These are phyloP conservation scores for Galemys pyrenaicus DNA, from an alignment of 2,113 vertebrate genomes.

Conservation along the genomic window DNA sequence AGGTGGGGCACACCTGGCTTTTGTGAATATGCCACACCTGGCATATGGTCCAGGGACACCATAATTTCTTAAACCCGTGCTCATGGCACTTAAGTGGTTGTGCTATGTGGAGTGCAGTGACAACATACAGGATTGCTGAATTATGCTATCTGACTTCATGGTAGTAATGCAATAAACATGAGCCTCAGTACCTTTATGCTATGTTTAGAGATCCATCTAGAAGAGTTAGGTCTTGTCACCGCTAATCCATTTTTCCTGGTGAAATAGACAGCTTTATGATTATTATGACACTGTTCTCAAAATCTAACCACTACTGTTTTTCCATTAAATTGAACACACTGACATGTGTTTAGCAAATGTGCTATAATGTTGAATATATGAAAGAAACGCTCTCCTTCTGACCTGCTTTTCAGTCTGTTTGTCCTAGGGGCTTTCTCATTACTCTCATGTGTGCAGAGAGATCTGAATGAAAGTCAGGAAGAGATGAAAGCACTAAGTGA, in stretches of 20 bases:
- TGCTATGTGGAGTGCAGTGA: neutral
- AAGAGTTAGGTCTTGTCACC: slow-evolving; percentile 14
- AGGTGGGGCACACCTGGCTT: neutral
- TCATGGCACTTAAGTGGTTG: neutral
- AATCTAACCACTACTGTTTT: slow-evolving; percentile 40
- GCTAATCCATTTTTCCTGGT: slow-evolving; percentile 49
- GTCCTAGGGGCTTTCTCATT: neutral
- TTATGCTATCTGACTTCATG: neutral
- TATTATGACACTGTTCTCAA: slow-evolving; percentile 59
- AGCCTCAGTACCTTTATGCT: neutral
- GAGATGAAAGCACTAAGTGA: neutral
- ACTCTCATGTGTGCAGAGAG: neutral
- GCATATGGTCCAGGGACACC: neutral
- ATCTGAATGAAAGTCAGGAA: slow-evolving; percentile 33
- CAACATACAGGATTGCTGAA: neutral
- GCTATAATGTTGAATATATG: neutral
- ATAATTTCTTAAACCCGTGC: neutral
- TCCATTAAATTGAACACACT: slow-evolving; percentile 5
- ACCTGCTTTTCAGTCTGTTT: neutral
- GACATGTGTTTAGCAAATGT: slow-evolving; percentile 53
- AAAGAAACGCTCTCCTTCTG: neutral
- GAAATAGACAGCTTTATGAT: slow-evolving; percentile 60
- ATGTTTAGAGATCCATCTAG: neutral
- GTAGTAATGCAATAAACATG: neutral
- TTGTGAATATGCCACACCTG: too few relatives aligned